These are phyloP conservation scores for Pao palembangensis DNA, from an alignment of 2,113 vertebrate species.

Conservation along the genomic window DNA sequence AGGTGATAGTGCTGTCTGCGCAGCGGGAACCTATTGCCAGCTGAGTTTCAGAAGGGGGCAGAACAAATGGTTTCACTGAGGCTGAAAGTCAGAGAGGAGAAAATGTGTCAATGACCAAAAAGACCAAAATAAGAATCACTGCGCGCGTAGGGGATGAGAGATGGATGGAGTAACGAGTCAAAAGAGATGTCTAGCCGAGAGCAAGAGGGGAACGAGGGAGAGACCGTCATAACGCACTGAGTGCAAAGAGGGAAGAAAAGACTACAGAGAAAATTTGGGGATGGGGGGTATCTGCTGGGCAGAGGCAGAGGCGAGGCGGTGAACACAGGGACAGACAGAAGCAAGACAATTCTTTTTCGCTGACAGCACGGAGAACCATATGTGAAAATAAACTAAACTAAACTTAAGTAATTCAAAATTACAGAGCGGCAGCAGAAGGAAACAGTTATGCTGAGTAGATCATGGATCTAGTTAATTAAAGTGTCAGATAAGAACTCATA, in stretches of 20 bases:
- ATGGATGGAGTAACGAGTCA: conserved; percentile 3
- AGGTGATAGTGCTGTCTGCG: conserved; percentile 60
- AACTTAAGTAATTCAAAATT: conserved; percentile 56
- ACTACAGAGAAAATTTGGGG: conserved; percentile 43
- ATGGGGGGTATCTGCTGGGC: conserved; percentile 28
- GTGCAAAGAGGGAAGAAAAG: conserved; percentile 39
- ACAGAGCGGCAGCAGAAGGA: conserved; percentile 7
- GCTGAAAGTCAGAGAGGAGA: conserved; percentile 26
- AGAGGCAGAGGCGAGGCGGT: conserved; percentile 50
- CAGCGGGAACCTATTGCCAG: conserved; percentile 55
- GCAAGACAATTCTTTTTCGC: conserved; percentile 71
- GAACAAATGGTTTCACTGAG: conserved; percentile 61
- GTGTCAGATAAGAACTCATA: conserved; percentile 48
- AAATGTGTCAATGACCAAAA: background rate
- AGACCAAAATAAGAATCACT: too few relatives aligned
- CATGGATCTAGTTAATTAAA: conserved; percentile 52
- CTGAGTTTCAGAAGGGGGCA: conserved; percentile 56
- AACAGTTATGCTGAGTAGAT: conserved; percentile 7
- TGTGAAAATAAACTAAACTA: conserved; percentile 70
- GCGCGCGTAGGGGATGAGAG: background rate
- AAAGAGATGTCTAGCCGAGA: conserved; percentile 22
- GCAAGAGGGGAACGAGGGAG: conserved; percentile 30
- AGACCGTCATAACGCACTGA: conserved; percentile 30
- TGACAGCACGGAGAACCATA: conserved; percentile 71
- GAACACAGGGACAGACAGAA: conserved; percentile 61